Evolutionary conservation across 2,888 invertebrate species (phyloP).

Genomic region (Meliscaeva auricollis): DNA sequence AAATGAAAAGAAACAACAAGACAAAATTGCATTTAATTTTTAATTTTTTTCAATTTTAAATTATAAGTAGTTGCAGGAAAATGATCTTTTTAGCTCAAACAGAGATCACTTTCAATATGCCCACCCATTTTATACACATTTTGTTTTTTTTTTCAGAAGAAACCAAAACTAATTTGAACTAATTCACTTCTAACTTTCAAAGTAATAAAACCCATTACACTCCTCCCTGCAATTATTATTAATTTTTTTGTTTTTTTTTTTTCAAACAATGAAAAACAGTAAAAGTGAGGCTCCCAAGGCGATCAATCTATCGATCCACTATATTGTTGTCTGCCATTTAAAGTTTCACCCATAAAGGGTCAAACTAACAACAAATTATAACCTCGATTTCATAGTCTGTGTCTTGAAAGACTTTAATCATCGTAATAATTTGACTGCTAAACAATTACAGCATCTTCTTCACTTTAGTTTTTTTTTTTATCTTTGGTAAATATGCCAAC

Average conservation of each 20-base stretch:
- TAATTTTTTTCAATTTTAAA: neutral
- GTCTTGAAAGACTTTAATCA: neutral
- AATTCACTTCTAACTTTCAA: slow-evolving; percentile 35
- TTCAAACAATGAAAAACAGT: slow-evolving; percentile 10
- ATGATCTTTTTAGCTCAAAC: neutral
- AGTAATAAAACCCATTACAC: slow-evolving; percentile 17
- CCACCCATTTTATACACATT: neutral
- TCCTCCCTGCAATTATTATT: slow-evolving; percentile 12
- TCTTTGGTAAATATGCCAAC: neutral
- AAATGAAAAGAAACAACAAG: too few relatives aligned
- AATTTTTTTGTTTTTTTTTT: neutral
- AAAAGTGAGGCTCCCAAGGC: slow-evolving; percentile 32
- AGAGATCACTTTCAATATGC: neutral
- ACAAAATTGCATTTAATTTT: neutral
- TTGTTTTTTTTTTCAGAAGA: too few relatives aligned
- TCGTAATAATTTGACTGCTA: neutral
- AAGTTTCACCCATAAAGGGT: slow-evolving; percentile 22
- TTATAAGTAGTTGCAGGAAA: neutral
- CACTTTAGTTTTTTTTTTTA: neutral
- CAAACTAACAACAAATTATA: slow-evolving; percentile 31
- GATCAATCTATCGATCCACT: slow-evolving; percentile 56
- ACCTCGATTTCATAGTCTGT: slow-evolving; percentile 7
- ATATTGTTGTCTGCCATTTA: slow-evolving; percentile 65
- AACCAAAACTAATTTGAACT: neutral
- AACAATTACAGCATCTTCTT: slow-evolving; percentile 41